Percentiles rank a stretch among this genome's conserved stretches.
Conservation (phyloP, 2,888 invertebrate species). For the Axea sp. region DNA sequence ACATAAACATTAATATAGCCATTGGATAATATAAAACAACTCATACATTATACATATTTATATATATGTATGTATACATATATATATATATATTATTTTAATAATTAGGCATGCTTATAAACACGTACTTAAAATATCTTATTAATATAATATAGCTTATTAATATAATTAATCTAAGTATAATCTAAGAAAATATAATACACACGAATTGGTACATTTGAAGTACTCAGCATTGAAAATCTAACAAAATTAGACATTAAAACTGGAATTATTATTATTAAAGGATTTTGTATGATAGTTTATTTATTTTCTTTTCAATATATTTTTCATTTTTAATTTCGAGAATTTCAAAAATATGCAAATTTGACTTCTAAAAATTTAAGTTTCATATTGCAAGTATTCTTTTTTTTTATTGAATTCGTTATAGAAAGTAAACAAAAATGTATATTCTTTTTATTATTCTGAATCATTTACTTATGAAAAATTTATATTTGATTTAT, state of each 20-base stretch:
- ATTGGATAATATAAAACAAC: constrained; percentile 30
- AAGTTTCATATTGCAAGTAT: constrained; percentile 4
- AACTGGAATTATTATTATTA: too few species aligned
- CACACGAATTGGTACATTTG: constrained; percentile 17
- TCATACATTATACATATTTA: constrained; percentile 36
- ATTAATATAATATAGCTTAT: constrained; percentile 43
- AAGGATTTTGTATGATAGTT: too few species aligned
- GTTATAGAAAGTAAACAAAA: constrained; percentile 29
- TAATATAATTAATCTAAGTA: constrained; percentile 38
- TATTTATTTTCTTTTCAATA: too few species aligned
- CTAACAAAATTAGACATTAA: too few species aligned
- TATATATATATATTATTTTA: too few species aligned
- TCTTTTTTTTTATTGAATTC: constrained; percentile 6
- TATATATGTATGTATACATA: too few species aligned
- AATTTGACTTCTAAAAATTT: constrained; percentile 11
- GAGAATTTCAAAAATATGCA: constrained; percentile 5
- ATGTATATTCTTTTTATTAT: too few species aligned
- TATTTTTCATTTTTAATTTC: constrained; percentile 14
- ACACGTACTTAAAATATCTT: constrained; percentile 57
- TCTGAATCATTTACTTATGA: too few species aligned
- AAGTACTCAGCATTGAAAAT: constrained; percentile 30
- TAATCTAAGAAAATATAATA: constrained; percentile 57
- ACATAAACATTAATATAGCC: constrained; percentile 29
- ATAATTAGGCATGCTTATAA: constrained; percentile 48
- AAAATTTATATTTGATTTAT: constrained; percentile 6